Conservation (phyloP, 1,140 invertebrate species). For the Dufourea novaeangliae region DNA sequence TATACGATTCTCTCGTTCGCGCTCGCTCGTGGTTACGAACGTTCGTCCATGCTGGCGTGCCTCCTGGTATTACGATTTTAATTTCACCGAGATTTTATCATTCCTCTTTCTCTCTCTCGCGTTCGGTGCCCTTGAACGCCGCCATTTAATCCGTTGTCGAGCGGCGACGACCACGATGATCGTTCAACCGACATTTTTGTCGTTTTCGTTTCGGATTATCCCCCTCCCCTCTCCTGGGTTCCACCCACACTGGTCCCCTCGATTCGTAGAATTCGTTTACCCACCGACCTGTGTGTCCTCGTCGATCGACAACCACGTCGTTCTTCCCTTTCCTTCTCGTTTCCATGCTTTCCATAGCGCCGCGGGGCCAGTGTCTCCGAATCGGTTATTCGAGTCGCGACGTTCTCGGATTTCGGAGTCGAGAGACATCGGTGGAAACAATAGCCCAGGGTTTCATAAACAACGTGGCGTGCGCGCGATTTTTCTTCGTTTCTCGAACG, state of each 20-base stretch:
- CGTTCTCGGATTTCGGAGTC: slow-evolving; percentile 2
- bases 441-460: no score
- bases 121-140: slow-evolving; percentile 40
- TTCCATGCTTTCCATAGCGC: neutral
- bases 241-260: no score
- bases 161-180: neutral
- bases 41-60: neutral
- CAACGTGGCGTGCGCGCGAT: no score
- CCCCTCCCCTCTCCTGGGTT: neutral
- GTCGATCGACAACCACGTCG: no score
- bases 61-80: slow-evolving; percentile 46
- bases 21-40: no score
- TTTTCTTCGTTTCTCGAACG: no score
- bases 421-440: neutral
- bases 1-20: no score
- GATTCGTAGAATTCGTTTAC: neutral
- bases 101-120: neutral
- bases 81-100: slow-evolving; percentile 46
- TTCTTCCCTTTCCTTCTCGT: neutral
- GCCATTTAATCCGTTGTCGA: slow-evolving; percentile 36
- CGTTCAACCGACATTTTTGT: neutral
- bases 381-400: neutral
- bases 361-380: no score
- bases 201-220: neutral
- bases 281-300: no score